Evolutionary conservation across 1,140 invertebrate species (phyloP).

Genomic region (Drosophila kikkawai): DNA sequence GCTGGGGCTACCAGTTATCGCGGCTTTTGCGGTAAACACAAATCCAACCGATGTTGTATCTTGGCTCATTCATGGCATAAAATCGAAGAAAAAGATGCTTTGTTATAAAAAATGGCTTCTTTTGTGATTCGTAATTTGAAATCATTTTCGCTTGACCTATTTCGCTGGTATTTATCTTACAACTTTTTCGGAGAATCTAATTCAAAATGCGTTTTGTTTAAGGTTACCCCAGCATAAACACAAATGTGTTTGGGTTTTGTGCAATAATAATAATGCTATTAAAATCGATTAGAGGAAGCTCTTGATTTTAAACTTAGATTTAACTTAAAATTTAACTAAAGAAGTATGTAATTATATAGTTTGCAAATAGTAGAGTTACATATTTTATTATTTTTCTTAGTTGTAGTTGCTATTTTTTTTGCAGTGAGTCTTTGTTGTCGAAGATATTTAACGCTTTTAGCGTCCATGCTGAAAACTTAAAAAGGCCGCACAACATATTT

Average conservation of each 20-base stretch:
- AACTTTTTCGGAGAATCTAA: constrained; percentile 4
- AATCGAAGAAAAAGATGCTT: constrained; percentile 9
- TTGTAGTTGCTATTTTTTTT: background rate
- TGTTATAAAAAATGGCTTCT: constrained; percentile 7
- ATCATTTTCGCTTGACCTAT: constrained; percentile 2
- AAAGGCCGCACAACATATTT: constrained; percentile 5
- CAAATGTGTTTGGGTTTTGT: background rate
- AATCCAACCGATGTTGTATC: constrained; percentile 10
- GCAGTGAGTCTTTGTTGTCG: background rate
- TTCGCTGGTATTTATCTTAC: background rate
- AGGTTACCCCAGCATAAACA: background rate
- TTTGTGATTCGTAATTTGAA: constrained; percentile 1
- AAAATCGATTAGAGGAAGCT: background rate
- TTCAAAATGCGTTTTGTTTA: background rate
- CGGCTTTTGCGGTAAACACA: constrained; percentile 30
- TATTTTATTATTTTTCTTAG: background rate
- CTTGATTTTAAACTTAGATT: background rate
- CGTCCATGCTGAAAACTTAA: constrained; percentile 21
- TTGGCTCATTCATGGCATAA: background rate
- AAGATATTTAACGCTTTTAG: constrained; percentile 24
- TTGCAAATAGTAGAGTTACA: background rate
- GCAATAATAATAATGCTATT: background rate
- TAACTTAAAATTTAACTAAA: background rate
- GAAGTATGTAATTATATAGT: background rate
- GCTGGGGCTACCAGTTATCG: constrained; percentile 58